Base-by-base conservation (phyloP, 2,113 vertebrate genomes). In the Calypte anna region DNA sequence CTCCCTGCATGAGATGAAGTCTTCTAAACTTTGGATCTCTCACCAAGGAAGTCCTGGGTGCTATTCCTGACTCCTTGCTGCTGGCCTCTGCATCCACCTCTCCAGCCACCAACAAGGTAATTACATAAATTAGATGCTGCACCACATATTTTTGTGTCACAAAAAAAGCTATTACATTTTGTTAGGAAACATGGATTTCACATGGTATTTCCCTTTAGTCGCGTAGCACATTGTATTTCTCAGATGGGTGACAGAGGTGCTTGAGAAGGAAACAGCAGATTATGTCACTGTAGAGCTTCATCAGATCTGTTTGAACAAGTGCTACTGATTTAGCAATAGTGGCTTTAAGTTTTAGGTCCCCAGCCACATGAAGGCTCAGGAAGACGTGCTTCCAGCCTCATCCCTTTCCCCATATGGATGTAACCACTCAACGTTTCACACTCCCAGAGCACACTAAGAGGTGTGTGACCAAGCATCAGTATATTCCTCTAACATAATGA, bases 381-480 rank as follows among this genome's bases (percentile, higher is more conserved):
- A 78, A 38, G 51, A 36, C 0, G 9, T 31, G 31, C 40, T 50
- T 84, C 33, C 33, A 70, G 36, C 23, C 30, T 40, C 57, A 21
- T 8, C 28, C 14, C 24, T 59, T 81, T n/a, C 83, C 38, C 38
- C 25, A 9, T 6, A 5, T 4, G 19, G 46, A 43, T 91, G n/a
- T 18, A 75, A 69, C 27, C 57, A 63, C 18, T 23, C 28, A 16
- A 7, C 6, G 1, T 3, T 6, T 21, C 8, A 25, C 7, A 21
- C 24, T 78, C 58, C 18, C 33, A 33, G 36, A 36, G 17, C 36
- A 58, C 33, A 12, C n/a, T 7, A 46, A 63, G 38, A 50, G 28
- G 2, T 53, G 2, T 38, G 58, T 69, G 72, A 58, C 17, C 22
- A 6, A 25, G 28, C 21, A 22, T 36, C 0, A 0, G 7, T 28